Percentiles rank a stretch among this genome's conserved stretches.
Conservation (phyloP, 1,140 invertebrate species). For the Latrodectus geometricus region DNA sequence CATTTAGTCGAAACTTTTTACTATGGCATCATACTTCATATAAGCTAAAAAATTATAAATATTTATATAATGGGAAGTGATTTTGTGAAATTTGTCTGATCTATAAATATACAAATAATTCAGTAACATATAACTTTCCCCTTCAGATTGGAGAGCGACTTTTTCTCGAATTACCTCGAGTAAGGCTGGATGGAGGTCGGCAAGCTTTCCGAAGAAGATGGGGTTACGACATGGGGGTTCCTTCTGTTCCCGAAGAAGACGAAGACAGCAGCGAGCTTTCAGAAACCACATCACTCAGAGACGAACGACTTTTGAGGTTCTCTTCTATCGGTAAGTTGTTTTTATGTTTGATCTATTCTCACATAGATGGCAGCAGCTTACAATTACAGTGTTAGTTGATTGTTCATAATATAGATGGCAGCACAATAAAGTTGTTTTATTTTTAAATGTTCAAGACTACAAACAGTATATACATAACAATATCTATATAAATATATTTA, state of each 20-base stretch:
- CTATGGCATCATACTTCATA: too few relatives aligned
- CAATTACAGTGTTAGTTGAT: not conserved
- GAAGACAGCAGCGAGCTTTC: constrained; percentile 72
- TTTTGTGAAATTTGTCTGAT: too few relatives aligned
- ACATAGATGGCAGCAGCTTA: constrained; percentile 31
- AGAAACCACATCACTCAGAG: constrained; percentile 67
- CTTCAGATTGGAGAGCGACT: constrained; percentile 59
- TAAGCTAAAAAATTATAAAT: too few relatives aligned
- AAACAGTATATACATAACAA: too few relatives aligned
- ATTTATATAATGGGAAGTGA: too few relatives aligned
- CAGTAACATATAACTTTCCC: too few relatives aligned
- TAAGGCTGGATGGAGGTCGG: constrained; percentile 77
- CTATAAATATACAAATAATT: too few relatives aligned
- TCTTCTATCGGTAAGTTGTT: constrained; percentile 62
- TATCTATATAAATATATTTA: too few relatives aligned
- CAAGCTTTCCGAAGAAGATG: constrained; percentile 74
- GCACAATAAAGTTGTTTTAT: not conserved
- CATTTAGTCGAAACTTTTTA: too few relatives aligned
- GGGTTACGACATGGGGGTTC: constrained; percentile 76
- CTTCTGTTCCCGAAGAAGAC: constrained; percentile 77
- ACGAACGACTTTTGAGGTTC: constrained; percentile 61
- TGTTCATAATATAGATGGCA: not conserved
- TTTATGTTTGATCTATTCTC: not conserved
- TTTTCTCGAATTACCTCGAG: constrained; percentile 75
- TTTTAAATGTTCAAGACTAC: too few relatives aligned